These are phyloP conservation scores for Heliopora coerulea DNA, from an alignment of 92 coral and sea anemone genomes.

Conservation along the genomic window DNA sequence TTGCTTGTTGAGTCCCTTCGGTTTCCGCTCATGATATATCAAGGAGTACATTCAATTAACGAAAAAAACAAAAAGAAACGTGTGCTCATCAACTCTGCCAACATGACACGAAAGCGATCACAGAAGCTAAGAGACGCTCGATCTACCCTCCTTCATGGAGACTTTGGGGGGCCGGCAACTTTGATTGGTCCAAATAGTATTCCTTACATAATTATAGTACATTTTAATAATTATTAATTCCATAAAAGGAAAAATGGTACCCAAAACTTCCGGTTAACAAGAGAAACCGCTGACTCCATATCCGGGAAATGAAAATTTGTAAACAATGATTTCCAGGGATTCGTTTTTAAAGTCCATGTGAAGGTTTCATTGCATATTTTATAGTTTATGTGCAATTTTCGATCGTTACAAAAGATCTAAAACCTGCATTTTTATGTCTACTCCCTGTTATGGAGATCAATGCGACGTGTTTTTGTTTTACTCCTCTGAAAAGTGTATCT, in stretches of 20 bases:
- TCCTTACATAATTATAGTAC: slow-evolving; percentile 18
- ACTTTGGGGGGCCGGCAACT: slow-evolving; percentile 88
- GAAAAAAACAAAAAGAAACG: slow-evolving; percentile 64
- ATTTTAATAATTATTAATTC: slow-evolving; percentile 33
- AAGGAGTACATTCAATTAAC: slow-evolving; percentile 40
- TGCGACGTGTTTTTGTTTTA: too few species aligned
- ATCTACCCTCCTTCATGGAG: slow-evolving; percentile 99
- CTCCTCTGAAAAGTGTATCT: too few species aligned
- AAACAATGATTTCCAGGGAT: slow-evolving; percentile 6
- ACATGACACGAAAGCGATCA: slow-evolving; percentile 44
- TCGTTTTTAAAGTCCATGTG: background rate
- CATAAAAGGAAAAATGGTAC: slow-evolving; percentile 12
- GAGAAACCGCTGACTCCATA: slow-evolving; percentile 23
- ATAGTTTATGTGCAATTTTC: background rate
- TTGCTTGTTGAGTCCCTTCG: slow-evolving; percentile 22
- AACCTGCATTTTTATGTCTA: too few species aligned
- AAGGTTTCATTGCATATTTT: background rate
- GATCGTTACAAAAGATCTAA: background rate
- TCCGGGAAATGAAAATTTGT: slow-evolving; percentile 20
- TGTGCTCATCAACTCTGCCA: slow-evolving; percentile 57
- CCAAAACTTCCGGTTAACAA: slow-evolving; percentile 18
- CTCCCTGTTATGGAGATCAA: too few species aligned
- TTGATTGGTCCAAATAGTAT: slow-evolving; percentile 74
- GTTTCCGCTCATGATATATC: slow-evolving; percentile 34
- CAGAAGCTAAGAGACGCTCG: slow-evolving; percentile 96